Base-by-base conservation (phyloP, 2,797 vertebrate genomes). In the Cuculus canorus region DNA sequence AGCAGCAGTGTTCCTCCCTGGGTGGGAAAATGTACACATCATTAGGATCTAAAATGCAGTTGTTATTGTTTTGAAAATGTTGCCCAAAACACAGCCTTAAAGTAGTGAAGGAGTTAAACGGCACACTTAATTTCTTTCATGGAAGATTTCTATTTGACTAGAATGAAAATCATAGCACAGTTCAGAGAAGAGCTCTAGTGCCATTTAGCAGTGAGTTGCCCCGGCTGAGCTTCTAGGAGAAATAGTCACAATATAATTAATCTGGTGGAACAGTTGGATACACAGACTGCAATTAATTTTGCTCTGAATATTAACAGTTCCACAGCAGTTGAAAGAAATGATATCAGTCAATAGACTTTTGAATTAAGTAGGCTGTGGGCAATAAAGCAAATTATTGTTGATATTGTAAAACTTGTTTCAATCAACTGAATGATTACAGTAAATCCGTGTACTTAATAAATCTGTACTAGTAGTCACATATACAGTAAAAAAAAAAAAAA, bases 361-460 rank as follows among this genome's bases (percentile, higher is more conserved):
- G 96, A 97, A 97, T 97, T 97, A 97, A 95, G 91, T 92, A 95
- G 86, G 95, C 92, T 97, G 96, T 96, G 94, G 92, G 90, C 96
- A 96, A 98, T 95, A 97, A 97, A 97, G 95, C 89, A 97, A 97
- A 98, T 97, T 88, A 98, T 93, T 95, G 95, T 97, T 97, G 95
- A 90, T 96, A 97, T 91, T 97, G 85, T 93, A 97, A 97, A 96
- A 95, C 60, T 88, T 96, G 60, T 64, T 94, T 82, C 96, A 92
- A 94, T 86, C 92, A 96, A 94, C 85, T 91, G 90, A 91, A 92
- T 96, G 92, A 97, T 96, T 94, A 97, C 86, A 95, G 91, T 84
- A 94, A 96, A 94, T 88, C 33, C 2, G 1, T 13, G 5, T 78
- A 95, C 95, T 96, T 95, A 95, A 94, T 95, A 96, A 96, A 97